Conservation (phyloP, 2,113 vertebrate species). For the Myrmecophaga tridactyla region DNA sequence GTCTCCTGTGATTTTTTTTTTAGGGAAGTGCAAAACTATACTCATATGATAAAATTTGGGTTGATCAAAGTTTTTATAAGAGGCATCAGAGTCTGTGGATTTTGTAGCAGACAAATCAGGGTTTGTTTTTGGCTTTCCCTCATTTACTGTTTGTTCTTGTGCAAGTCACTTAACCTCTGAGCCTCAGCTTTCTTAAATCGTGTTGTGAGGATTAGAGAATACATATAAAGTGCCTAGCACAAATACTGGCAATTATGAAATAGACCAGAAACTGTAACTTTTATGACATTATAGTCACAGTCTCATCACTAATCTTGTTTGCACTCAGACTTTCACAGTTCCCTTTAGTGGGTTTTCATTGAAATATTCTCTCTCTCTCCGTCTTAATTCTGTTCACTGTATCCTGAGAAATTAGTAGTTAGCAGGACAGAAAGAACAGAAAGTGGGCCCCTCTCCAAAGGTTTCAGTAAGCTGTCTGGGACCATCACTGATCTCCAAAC, state of each 20-base stretch:
- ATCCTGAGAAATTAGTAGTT: neutral
- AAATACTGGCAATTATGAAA: neutral
- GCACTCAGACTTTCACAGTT: neutral
- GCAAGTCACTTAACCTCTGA: constrained; percentile 15
- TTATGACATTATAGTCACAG: neutral
- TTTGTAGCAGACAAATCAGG: neutral
- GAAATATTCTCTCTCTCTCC: constrained; percentile 48
- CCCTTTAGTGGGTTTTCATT: constrained; percentile 44
- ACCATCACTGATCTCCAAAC: constrained; percentile 68
- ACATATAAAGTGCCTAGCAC: neutral
- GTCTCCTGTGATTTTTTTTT: constrained; percentile 42
- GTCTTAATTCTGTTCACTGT: constrained; percentile 56
- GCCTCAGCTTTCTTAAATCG: neutral
- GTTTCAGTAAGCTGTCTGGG: constrained; percentile 60
- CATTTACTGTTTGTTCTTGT: constrained; percentile 41
- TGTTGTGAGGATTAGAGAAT: neutral
- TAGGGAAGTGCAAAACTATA: constrained; percentile 2
- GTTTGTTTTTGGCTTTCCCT: neutral
- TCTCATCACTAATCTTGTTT: constrained; percentile 49
- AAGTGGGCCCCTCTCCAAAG: constrained; percentile 60
- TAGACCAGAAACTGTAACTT: neutral
- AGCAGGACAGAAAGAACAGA: constrained; percentile 30
- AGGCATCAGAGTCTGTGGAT: constrained; percentile 15
- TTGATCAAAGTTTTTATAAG: neutral
- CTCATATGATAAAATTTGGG: neutral